These are phyloP conservation scores for Macrotus californicus DNA, from an alignment of 2,113 vertebrate genomes.

Conservation along the genomic window DNA sequence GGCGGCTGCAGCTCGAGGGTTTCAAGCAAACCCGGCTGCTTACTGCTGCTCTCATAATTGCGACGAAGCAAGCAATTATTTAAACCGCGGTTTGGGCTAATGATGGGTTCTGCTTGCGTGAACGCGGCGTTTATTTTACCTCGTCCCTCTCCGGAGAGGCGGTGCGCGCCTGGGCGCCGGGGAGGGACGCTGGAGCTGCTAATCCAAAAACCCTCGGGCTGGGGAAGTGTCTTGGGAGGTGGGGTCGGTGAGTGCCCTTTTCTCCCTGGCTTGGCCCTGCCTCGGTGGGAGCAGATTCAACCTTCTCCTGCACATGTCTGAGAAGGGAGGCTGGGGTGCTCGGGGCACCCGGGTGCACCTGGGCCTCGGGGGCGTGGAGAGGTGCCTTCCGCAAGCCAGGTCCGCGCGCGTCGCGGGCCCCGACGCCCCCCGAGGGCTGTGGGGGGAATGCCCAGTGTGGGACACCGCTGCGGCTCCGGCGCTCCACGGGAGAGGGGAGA, in stretches of 20 bases:
- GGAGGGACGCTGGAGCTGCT: not conserved
- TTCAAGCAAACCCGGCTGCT: not conserved
- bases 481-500: no score
- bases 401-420: not conserved
- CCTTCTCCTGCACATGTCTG: fast-evolving
- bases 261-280: not conserved
- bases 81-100: not conserved
- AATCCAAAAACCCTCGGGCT: not conserved
- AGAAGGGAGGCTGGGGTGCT: not conserved
- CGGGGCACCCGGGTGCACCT: not conserved
- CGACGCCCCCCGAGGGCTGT: not conserved
- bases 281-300: not conserved
- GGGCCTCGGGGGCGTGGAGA: not conserved
- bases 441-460: not conserved
- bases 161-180: fast-evolving
- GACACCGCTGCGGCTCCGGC: not conserved
- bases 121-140: not conserved
- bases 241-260: not conserved
- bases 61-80: not conserved
- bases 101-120: not conserved
- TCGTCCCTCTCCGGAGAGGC: not conserved
- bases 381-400: not conserved
- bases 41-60: not conserved
- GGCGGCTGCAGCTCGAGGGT: not conserved
- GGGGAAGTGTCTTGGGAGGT: not conserved